Base-by-base conservation (phyloP, 2,888 invertebrate species). In the Campoplex nolae region DNA sequence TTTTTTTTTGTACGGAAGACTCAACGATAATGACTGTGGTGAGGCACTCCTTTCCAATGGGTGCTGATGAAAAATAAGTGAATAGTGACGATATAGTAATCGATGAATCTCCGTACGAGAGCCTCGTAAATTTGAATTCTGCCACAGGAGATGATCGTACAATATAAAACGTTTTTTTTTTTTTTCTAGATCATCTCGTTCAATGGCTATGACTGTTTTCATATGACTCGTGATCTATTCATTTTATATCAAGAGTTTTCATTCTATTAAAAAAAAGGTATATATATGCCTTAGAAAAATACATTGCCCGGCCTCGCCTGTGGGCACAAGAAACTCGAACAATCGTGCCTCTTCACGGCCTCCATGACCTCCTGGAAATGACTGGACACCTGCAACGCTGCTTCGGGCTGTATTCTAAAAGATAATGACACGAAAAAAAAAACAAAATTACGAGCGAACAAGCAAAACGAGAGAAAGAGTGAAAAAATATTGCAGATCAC, bases 281-380 rank as follows among this genome's bases (percentile, higher is more conserved):
- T 70, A 48, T 28, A 11, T 16, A 62, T 82, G 6, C 38, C 74
- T 86, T 79, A 91, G 85, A 89, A 88, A 88, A 92, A 93, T 75
- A 92, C 88, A 76, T 91, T 93, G 38, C 90, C 90, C 23, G 92
- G 92, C 90, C 90, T 94, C 84, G 88, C 93, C 88, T 93, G 93
- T 48, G 91, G 93, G 93, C 97, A 97, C 83, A 93, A 93, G 95
- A 97, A 97, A 90, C 95, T 95, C 68, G 95, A 95, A 94, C 97
- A 97, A 94, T 97, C 96, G 94, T 96, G 96, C 92, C 95, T 95
- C 89, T 96, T 95, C 90, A 97, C 96, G 85, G 97, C 97, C 16
- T 96, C 95, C 96, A 97, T 97, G 77, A 97, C 97, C 94, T 97
- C 97, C 73, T 96, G 96, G 85, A 97, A 96, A 93, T 97, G 97